Base-by-base conservation (phyloP, 2,888 invertebrate species). In the Operophtera brumata region DNA sequence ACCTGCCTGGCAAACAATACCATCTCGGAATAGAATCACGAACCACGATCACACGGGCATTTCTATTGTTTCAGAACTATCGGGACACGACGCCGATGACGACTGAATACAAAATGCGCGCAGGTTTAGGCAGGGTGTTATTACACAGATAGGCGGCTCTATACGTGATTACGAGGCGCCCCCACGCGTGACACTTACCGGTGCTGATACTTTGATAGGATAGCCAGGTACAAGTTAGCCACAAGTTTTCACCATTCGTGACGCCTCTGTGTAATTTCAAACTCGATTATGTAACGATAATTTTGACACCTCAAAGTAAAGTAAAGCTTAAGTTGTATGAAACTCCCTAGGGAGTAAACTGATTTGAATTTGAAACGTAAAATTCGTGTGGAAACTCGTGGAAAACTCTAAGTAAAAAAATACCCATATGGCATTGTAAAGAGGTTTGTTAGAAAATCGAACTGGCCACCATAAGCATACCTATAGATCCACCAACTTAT, bases 61-160 rank as follows among this genome's bases (percentile, higher is more conserved):
- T 57, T 53, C 57, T 35, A 55, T 54, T 50, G 54, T 51, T 50
- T 46, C 41, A 44, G 43, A 56, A 47, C 46, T 52, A 60, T 50
- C 48, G 48, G 56, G 25, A 58, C 36, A 56, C 57, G 42, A 44
- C 47, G n/a, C n/a, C n/a, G 41, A 36, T 37, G 44, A 49, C 60
- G 51, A 64, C 62, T 66, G 62, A 66, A 67, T 60, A 61, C 57
- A 48, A 65, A 70, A 58, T 51, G 64, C 47, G 25, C 49, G 59
- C 58, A 35, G 54, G 37, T 34, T 55, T 43, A 37, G 44, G 20
- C 51, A 47, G 48, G 47, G 39, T 48, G 63, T 59, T 64, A 65
- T 68, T 65, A 65, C 46, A 64, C 52, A 72, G 73, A 75, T 78
- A 74, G 54, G 58, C 56, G 52, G 57, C 54, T 54, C 47, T 37